Conservation (phyloP, 1,140 invertebrate species). For the Bilobella aurantiaca region DNA sequence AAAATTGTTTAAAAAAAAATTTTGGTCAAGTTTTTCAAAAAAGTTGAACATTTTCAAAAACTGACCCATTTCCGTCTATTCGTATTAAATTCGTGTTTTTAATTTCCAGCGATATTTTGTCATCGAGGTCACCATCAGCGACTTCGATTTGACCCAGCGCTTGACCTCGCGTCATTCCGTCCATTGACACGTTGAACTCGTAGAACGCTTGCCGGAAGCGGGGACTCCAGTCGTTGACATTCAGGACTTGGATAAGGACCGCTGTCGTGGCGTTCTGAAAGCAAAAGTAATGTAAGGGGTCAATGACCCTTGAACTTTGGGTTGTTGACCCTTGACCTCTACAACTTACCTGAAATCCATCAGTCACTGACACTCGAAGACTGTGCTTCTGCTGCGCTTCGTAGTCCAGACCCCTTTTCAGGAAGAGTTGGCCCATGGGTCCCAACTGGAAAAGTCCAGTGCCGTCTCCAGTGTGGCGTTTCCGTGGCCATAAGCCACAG, state of each 20-base stretch:
- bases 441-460: too few species aligned
- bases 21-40: background rate
- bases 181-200: conserved; percentile 56
- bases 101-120: conserved; percentile 53
- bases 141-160: conserved; percentile 57
- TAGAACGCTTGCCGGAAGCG: conserved; percentile 75
- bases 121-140: conserved; percentile 66
- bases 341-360: conserved; percentile 57
- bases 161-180: conserved; percentile 16
- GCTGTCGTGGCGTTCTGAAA: conserved; percentile 63
- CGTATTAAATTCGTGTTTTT: conserved; percentile 31
- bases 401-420: conserved; percentile 67
- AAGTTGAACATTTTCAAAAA: background rate
- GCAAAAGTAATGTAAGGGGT: conserved; percentile 13
- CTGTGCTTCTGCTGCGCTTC: conserved; percentile 56
- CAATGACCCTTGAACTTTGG: background rate
- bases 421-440: conserved; percentile 64
- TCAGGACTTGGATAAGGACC: conserved; percentile 67
- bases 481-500: too few species aligned
- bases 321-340: background rate
- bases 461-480: too few species aligned
- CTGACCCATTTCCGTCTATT: conserved; percentile 27
- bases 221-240: conserved; percentile 88
- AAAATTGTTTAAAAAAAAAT: background rate
- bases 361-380: conserved; percentile 72